Evolutionary conservation across 2,888 invertebrate species (phyloP).

Genomic region (Apotomis turbidana): DNA sequence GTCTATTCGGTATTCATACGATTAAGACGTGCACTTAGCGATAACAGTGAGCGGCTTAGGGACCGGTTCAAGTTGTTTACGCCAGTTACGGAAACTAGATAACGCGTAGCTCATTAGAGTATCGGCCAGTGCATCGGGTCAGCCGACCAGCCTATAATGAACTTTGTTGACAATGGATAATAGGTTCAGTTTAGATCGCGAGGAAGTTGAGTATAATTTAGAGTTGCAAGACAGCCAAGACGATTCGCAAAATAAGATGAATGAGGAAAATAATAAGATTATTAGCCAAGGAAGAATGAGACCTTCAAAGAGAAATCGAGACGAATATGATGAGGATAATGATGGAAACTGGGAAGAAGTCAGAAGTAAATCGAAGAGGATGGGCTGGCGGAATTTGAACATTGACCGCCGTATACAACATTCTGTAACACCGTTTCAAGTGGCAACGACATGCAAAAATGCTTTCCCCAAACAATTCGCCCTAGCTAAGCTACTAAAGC

Average conservation of each 20-base stretch:
- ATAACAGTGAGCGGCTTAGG: not conserved
- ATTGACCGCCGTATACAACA: not conserved
- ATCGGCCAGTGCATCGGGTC: not conserved
- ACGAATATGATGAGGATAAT: not conserved
- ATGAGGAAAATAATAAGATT: not conserved
- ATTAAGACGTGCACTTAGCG: constrained; percentile 16
- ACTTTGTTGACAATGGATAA: constrained; percentile 22
- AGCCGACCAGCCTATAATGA: not conserved
- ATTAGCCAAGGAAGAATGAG: not conserved
- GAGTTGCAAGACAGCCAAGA: not conserved
- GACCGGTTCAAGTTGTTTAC: constrained; percentile 18
- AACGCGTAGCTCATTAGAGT: constrained; percentile 5
- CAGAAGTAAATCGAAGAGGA: not conserved
- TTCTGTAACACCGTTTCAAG: not conserved
- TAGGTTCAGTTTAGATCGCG: not conserved
- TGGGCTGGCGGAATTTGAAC: not conserved
- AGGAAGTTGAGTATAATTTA: not conserved
- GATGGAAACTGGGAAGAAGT: not conserved
- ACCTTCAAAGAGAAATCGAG: not conserved
- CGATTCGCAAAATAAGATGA: not conserved
- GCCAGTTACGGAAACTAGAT: not conserved
- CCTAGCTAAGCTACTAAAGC: constrained; percentile 23
- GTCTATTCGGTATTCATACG: constrained; percentile 9
- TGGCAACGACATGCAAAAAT: constrained; percentile 8
- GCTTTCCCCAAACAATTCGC: constrained; percentile 35